These are phyloP conservation scores for Sebastes flavidus DNA, from an alignment of 2,797 vertebrate genomes.

Conservation along the genomic window DNA sequence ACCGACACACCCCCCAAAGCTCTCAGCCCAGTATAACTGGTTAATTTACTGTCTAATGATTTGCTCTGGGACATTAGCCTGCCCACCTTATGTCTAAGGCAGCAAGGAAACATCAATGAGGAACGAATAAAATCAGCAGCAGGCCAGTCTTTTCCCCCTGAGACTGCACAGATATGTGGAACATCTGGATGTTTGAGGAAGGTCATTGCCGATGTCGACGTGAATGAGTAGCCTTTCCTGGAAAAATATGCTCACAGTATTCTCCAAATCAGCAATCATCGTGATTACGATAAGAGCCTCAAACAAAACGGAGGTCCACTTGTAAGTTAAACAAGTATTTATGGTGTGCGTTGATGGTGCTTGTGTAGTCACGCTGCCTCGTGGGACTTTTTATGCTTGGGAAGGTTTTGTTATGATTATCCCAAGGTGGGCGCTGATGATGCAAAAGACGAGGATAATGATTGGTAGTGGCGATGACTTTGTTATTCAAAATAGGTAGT, in stretches of 20 bases:
- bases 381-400: not conserved
- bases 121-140: constrained; percentile 12
- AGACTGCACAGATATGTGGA: not conserved
- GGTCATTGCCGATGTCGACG: not conserved
- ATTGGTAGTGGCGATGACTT: not conserved
- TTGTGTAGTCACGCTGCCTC: not conserved
- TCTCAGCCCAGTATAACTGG: constrained; percentile 11
- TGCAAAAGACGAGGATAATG: not conserved
- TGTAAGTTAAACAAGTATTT: not conserved
- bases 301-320: not conserved
- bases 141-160: not conserved
- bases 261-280: not conserved
- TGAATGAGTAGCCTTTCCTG: not conserved
- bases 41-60: constrained; percentile 58
- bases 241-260: not conserved
- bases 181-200: constrained; percentile 28
- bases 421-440: not conserved
- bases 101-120: constrained; percentile 37
- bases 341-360: not conserved
- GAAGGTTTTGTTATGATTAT: not conserved
- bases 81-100: not conserved
- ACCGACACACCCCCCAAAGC: constrained; percentile 6
- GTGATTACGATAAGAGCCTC: not conserved
- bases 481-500: not conserved
- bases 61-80: constrained; percentile 38